Evolutionary conservation across 2,888 invertebrate genomes (phyloP).

Genomic region (Hydroisotoma schaefferi): DNA sequence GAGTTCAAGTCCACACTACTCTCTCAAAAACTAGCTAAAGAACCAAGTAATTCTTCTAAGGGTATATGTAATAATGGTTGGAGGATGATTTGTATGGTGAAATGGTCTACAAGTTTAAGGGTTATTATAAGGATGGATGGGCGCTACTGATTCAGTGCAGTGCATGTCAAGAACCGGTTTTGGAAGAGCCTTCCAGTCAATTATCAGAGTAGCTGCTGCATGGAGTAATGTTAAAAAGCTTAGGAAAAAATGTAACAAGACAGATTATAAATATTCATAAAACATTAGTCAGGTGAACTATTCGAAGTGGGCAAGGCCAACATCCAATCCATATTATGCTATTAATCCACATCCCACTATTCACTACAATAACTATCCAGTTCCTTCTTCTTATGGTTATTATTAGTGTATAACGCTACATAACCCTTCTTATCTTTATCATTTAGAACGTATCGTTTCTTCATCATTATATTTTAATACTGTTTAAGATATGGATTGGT

Average conservation of each 20-base stretch:
- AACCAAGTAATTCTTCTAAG: no score
- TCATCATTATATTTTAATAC: no score
- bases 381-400: no score
- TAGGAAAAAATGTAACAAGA: constrained; percentile 37
- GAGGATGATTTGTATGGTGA: background rate
- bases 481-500: constrained; percentile 1
- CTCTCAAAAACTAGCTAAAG: no score
- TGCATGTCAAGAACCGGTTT: constrained; percentile 46
- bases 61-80: no score
- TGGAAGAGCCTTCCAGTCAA: constrained; percentile 46
- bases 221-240: constrained; percentile 20
- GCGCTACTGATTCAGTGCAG: constrained; percentile 45
- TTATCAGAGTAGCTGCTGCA: constrained; percentile 37
- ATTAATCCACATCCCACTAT: constrained; percentile 13
- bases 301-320: constrained; percentile 47
- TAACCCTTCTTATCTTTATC: no score
- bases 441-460: no score
- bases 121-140: constrained; percentile 32
- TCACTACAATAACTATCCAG: no score
- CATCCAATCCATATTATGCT: constrained; percentile 34
- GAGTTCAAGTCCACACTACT: background rate
- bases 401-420: no score
- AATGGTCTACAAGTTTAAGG: constrained; percentile 3
- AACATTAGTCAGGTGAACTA: constrained; percentile 46
- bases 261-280: constrained; percentile 49